Conservation (phyloP, 2,888 invertebrate genomes). For the Herminia tarsipennalis region DNA sequence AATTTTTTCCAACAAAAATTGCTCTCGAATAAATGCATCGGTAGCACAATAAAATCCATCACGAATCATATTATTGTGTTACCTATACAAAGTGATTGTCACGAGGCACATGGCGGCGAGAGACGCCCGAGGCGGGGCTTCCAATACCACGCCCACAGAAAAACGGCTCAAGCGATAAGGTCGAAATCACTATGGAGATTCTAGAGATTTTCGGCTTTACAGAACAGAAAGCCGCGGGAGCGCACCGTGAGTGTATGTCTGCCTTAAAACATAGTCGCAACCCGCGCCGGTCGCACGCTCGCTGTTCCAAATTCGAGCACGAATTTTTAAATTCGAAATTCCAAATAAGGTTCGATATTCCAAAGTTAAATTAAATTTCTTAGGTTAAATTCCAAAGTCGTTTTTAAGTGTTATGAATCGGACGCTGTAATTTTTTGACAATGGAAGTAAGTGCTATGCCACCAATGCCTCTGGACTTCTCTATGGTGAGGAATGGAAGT, state of each 20-base stretch:
- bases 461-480: constrained; percentile 89
- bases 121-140: constrained; percentile 70
- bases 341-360: constrained; percentile 25
- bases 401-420: constrained; percentile 54
- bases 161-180: constrained; percentile 72
- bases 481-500: constrained; percentile 81
- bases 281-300: constrained; percentile 77
- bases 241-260: constrained; percentile 62
- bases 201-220: constrained; percentile 77
- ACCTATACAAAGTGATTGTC: constrained; percentile 86
- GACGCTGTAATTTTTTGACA: constrained; percentile 58
- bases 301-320: constrained; percentile 55
- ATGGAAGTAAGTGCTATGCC: constrained; percentile 87
- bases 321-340: constrained; percentile 48
- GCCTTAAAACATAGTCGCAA: constrained; percentile 76
- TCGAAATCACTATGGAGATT: constrained; percentile 77
- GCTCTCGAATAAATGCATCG: constrained; percentile 78
- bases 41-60: constrained; percentile 84
- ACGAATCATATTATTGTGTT: constrained; percentile 85
- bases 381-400: constrained; percentile 27
- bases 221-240: constrained; percentile 64
- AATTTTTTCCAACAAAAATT: constrained; percentile 58
- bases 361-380: constrained; percentile 22
- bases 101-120: constrained; percentile 76
- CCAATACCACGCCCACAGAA: constrained; percentile 70